phyloP scores from a whole-genome alignment of 2,113 vertebrate species.

The Octodon degus region DNA sequence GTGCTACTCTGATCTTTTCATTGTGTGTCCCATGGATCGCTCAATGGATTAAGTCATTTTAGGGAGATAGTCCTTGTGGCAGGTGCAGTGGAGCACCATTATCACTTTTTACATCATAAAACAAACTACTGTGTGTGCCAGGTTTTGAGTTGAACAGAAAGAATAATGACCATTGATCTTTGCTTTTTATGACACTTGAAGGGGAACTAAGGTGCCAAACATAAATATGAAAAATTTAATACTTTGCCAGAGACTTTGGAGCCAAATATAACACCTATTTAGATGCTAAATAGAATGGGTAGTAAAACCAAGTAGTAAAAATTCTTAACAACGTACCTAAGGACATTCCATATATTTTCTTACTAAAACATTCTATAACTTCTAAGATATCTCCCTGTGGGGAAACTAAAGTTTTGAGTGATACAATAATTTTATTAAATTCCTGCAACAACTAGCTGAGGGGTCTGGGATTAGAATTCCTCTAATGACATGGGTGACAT shows the following conservation, averaged over 20 bases:
- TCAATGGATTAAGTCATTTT: background rate
- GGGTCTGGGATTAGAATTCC: background rate
- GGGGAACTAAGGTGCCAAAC: background rate
- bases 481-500: background rate
- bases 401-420: conserved; percentile 33
- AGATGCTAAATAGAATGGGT: conserved; percentile 35
- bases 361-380: background rate
- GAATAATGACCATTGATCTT: background rate
- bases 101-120: background rate
- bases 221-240: conserved; percentile 5
- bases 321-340: conserved; percentile 15
- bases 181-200: conserved; percentile 17
- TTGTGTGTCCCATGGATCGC: background rate
- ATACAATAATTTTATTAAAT: conserved; percentile 30
- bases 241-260: conserved; percentile 55
- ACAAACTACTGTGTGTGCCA: background rate
- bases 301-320: background rate
- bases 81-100: background rate
- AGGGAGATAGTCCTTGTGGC: background rate
- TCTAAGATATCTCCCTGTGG: background rate
- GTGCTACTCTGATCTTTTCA: background rate
- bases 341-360: background rate
- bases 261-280: background rate
- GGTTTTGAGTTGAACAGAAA: background rate
- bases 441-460: background rate